Base-by-base conservation (phyloP, 2,797 vertebrate species). In the Lacerta agilis region DNA sequence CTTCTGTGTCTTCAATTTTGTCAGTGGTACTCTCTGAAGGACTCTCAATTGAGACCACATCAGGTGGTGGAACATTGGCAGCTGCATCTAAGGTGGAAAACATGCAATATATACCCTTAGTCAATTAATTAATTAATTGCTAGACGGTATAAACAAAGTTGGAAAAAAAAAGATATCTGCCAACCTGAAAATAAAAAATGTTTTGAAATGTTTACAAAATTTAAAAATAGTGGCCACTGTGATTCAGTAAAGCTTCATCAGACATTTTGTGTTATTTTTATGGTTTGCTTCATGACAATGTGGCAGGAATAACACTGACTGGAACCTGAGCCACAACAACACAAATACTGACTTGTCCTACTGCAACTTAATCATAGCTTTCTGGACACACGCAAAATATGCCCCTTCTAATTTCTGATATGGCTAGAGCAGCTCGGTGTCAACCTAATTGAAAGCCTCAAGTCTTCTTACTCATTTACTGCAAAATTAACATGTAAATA, bases 51-150 rank as follows among this genome's bases (percentile, higher is more conserved):
- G 95, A 89, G 27, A 95, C 91, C 88, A 93, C 94, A 49, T 94
- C 96, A 58, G 94, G 94, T 75, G 93, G 89, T 38, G 91, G 92
- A 90, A 94, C 89, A 76, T 94, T 91, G 81, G 94, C 93, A 82
- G 94, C 91, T 55, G 96, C 91, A 83, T 91, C 97, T 98, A 92
- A 81, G 43, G 84, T 92, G 85, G 38, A 91, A 90, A 93, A 36
- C 90, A 8, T 87, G 17, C 38, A 75, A 5, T 2, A 77, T 6
- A 29, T 45, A 61, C 29, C 17, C 29, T 25, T 82, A 43, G 29
- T 41, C 13, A 86, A 33, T 36, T 83, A 87, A 7, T 36, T 83
- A 87, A 7, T 88, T 13, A 67, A 27, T 71, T 64, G 64, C 38
- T 83, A n/a, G 29, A 64, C 33, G 18, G n/a, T 7, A 83, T 18